phyloP scores from a whole-genome alignment of 2,888 invertebrate genomes.

The Drosophila fungiperda region DNA sequence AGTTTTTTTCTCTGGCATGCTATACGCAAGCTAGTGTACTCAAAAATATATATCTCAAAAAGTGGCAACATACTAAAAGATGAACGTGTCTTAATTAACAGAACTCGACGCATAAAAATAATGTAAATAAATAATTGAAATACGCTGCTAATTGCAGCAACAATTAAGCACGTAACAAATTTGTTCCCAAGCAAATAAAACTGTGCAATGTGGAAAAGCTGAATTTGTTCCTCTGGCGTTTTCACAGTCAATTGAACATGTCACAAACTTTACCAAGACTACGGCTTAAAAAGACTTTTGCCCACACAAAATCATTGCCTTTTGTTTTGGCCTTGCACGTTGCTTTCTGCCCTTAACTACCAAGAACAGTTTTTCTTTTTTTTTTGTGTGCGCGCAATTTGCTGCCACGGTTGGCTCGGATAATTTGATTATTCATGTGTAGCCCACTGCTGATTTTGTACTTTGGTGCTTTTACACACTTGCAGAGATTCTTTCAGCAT shows the following conservation, averaged over 20 bases:
- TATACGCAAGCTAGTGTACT: neutral
- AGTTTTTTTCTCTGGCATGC: neutral
- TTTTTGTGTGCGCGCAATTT: constrained; percentile 40
- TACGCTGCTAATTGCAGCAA: constrained; percentile 48
- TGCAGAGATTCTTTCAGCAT: neutral
- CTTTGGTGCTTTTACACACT: constrained; percentile 12
- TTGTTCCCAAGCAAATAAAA: constrained; percentile 5
- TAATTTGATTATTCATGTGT: constrained; percentile 68
- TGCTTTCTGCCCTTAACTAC: constrained; percentile 11
- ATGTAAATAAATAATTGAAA: constrained; percentile 50
- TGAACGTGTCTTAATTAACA: neutral
- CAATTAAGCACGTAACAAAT: constrained; percentile 34
- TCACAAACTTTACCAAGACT: constrained; percentile 42
- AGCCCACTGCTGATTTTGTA: constrained; percentile 35
- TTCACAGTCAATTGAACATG: constrained; percentile 70
- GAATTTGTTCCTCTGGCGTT: constrained; percentile 29
- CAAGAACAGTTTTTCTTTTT: constrained; percentile 22
- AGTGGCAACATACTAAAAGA: neutral
- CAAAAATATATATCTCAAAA: neutral
- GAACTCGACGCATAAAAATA: neutral
- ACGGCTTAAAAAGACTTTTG: constrained; percentile 19
- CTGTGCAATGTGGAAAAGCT: constrained; percentile 1
- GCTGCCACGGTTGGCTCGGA: constrained; percentile 27
- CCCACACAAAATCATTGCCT: neutral
- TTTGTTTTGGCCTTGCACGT: constrained; percentile 25